Conservation (phyloP, 2,888 invertebrate species). For the Chironomus riparius region DNA sequence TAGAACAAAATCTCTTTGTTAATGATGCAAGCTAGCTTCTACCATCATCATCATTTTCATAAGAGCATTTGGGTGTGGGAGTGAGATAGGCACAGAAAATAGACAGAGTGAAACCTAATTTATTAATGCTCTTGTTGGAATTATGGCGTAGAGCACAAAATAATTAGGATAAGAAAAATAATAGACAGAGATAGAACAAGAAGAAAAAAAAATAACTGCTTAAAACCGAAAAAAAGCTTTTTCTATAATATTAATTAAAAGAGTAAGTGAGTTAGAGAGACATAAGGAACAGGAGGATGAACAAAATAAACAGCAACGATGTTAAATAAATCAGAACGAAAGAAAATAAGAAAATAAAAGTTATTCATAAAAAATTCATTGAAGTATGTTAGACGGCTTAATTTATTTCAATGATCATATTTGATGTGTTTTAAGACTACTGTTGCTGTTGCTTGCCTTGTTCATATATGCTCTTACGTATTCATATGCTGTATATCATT, state of each 20-base stretch:
- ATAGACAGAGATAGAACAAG: neutral
- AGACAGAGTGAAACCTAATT: neutral
- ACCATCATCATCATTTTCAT: neutral
- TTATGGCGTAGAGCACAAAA: neutral
- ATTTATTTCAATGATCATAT: conserved; percentile 10
- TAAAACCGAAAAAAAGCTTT: neutral
- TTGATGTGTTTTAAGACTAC: conserved; percentile 24
- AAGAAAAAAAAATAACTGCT: neutral
- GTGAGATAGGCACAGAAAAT: neutral
- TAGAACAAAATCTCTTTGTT: neutral
- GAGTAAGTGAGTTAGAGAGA: neutral
- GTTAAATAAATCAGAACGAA: neutral
- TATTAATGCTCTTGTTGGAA: neutral
- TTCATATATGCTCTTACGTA: neutral
- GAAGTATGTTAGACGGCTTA: neutral
- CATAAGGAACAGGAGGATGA: neutral
- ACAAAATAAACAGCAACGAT: neutral
- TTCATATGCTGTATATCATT: neutral
- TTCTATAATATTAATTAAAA: no score
- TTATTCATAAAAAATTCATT: neutral
- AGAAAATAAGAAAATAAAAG: neutral
- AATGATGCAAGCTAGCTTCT: neutral
- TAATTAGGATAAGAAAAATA: conserved; percentile 11
- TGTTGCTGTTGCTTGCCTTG: neutral
- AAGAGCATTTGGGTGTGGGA: neutral